These are phyloP conservation scores for Rhimphoctona megacephalus DNA, from an alignment of 2,888 invertebrate genomes.

Conservation along the genomic window DNA sequence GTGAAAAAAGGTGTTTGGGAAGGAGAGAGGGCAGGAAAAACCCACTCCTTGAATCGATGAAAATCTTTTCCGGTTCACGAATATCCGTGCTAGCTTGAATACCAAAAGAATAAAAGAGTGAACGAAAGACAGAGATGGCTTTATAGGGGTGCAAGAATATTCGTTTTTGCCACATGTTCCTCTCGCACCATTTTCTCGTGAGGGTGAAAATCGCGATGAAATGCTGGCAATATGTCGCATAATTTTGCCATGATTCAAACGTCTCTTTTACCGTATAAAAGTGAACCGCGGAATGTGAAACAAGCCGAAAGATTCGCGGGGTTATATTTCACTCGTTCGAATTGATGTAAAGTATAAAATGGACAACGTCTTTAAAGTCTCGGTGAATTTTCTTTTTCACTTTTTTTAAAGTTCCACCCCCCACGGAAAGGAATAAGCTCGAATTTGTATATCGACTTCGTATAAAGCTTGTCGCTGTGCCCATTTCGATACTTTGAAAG, in stretches of 20 bases:
- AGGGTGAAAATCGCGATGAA: conserved; percentile 46
- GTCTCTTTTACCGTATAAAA: conserved; percentile 12
- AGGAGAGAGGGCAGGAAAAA: neutral
- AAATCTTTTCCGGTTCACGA: conserved; percentile 52
- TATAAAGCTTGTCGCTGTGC: conserved; percentile 26
- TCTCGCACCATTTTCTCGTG: conserved; percentile 29
- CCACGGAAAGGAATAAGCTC: conserved; percentile 24
- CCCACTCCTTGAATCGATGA: conserved; percentile 32
- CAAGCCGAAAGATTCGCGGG: conserved; percentile 24
- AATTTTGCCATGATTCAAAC: conserved; percentile 79
- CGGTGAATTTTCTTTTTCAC: neutral
- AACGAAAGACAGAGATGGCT: neutral
- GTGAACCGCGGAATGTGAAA: conserved; percentile 36
- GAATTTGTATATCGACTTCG: conserved; percentile 67
- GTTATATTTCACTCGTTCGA: conserved; percentile 34
- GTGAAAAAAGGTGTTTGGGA: neutral
- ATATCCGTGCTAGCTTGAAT: conserved; percentile 51
- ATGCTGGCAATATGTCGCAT: conserved; percentile 79
- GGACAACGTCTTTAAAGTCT: conserved; percentile 37
- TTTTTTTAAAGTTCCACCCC: neutral
- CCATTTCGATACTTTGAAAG: conserved; percentile 25
- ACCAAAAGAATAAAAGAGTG: conserved; percentile 8
- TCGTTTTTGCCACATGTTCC: neutral
- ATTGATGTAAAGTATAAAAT: conserved; percentile 65
- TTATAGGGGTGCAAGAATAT: conserved; percentile 42